phyloP scores from a whole-genome alignment of 2,888 invertebrate genomes.

The Nysson spinosus region DNA sequence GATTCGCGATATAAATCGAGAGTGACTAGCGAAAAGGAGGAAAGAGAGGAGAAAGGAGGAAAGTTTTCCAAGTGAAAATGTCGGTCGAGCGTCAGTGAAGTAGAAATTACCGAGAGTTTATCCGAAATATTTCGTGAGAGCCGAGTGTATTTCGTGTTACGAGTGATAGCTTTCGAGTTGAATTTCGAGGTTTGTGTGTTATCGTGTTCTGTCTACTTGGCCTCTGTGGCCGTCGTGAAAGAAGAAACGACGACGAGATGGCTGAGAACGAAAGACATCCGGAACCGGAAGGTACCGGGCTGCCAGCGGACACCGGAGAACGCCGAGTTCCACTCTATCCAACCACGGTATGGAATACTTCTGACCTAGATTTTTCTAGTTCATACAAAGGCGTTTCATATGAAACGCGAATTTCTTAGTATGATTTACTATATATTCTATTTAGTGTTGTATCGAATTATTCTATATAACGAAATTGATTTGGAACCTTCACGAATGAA shows the following conservation, averaged over 20 bases:
- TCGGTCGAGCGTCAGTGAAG: background rate
- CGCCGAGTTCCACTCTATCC: slow-evolving; percentile 35
- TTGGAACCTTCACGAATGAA: no score
- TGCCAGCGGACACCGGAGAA: slow-evolving; percentile 32
- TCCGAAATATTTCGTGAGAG: background rate
- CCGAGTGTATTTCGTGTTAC: background rate
- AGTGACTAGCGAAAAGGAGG: no score
- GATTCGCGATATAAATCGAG: no score
- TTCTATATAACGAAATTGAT: no score
- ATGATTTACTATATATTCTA: no score
- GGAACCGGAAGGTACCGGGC: slow-evolving; percentile 25
- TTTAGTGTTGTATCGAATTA: no score
- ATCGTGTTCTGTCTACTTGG: slow-evolving; percentile 63
- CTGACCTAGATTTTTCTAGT: background rate
- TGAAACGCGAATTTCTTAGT: no score
- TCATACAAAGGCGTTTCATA: no score
- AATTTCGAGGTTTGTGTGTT: no score
- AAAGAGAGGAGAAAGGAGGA: no score
- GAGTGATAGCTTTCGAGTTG: no score
- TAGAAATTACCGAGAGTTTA: background rate
- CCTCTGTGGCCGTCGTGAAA: slow-evolving; percentile 55
- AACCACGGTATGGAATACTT: slow-evolving; percentile 32
- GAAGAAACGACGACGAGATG: slow-evolving; percentile 56
- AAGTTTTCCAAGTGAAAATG: no score
- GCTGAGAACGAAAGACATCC: slow-evolving; percentile 59